These are phyloP conservation scores for Yoshiicerus persimilis DNA, from an alignment of 1,140 invertebrate species.

Conservation along the genomic window DNA sequence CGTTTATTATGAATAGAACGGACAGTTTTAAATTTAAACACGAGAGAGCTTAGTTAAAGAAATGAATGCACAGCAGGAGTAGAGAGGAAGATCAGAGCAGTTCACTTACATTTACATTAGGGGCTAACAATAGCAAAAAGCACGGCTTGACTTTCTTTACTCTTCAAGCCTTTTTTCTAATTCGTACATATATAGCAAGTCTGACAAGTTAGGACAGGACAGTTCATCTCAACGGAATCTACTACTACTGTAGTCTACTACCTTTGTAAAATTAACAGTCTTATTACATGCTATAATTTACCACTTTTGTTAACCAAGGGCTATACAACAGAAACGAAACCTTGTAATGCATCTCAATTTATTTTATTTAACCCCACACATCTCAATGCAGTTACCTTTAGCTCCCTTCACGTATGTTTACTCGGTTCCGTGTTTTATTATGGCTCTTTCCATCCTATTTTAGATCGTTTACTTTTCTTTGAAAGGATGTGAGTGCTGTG, in stretches of 20 bases:
- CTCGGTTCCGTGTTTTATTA: not conserved
- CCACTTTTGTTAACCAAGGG: not conserved
- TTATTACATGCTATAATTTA: conserved; percentile 4
- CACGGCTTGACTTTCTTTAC: not conserved
- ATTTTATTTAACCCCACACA: not conserved
- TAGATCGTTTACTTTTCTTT: not conserved
- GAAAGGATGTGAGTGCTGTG: not conserved
- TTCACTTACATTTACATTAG: not conserved
- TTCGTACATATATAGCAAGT: not conserved
- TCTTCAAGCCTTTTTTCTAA: not conserved
- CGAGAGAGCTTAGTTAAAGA: not conserved
- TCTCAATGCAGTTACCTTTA: not conserved
- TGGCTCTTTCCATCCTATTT: not conserved
- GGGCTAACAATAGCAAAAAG: not conserved
- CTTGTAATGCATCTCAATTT: not conserved
- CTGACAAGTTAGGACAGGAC: not conserved
- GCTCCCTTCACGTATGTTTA: not conserved
- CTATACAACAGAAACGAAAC: not conserved
- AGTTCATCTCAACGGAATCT: not conserved
- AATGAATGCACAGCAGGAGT: not conserved
- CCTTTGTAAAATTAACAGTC: not conserved
- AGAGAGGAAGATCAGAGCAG: not conserved
- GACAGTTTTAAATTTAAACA: not conserved
- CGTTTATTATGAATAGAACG: not conserved
- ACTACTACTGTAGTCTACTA: not conserved